These are phyloP conservation scores for Conus ventricosus DNA, from an alignment of 1,140 invertebrate species.

Conservation along the genomic window DNA sequence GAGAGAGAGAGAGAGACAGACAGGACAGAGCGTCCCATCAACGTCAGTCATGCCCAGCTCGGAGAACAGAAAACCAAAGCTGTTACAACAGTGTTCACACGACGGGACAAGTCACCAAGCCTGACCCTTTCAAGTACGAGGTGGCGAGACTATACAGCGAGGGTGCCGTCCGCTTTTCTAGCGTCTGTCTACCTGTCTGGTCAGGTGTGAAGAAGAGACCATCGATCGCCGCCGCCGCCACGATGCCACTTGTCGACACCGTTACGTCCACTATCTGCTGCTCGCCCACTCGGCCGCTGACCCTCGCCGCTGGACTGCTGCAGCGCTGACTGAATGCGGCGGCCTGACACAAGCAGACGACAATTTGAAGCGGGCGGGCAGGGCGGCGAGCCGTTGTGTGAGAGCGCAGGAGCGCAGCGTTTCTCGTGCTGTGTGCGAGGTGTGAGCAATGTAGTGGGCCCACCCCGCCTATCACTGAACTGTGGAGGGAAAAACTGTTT, in stretches of 20 bases:
- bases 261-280: background rate
- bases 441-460: background rate
- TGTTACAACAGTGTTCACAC: background rate
- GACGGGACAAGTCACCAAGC: too few species aligned
- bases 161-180: background rate
- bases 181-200: background rate
- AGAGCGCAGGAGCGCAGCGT: background rate
- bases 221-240: too few species aligned
- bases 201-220: background rate
- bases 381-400: background rate
- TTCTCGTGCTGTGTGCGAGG: background rate
- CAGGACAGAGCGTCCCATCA: background rate
- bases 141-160: background rate
- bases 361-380: background rate
- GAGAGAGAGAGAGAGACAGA: background rate
- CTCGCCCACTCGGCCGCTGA: background rate
- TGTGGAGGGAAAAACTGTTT: background rate
- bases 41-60: background rate
- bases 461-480: background rate
- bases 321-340: background rate
- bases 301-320: background rate
- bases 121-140: background rate
- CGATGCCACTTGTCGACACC: background rate
- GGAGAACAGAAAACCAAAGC: background rate
- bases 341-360: background rate